Evolutionary conservation across 1,140 invertebrate species (phyloP).

Genomic region (Camponotus floridanus): DNA sequence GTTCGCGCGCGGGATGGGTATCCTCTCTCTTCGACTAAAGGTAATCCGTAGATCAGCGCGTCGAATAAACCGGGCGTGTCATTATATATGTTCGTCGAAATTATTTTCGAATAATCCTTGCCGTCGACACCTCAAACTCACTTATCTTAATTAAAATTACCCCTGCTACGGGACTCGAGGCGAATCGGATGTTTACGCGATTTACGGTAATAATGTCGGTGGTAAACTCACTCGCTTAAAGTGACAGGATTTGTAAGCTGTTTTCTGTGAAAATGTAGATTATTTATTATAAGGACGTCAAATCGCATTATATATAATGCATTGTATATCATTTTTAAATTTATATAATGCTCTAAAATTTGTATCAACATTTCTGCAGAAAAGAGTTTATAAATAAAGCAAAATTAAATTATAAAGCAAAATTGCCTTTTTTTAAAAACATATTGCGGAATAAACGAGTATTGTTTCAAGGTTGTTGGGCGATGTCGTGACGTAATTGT

Average conservation of each 20-base stretch:
- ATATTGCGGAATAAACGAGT: background rate
- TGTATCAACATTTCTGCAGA: background rate
- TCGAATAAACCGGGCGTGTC: slow-evolving; percentile 64
- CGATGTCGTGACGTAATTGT: slow-evolving; percentile 23
- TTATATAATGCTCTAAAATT: background rate
- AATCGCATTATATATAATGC: background rate
- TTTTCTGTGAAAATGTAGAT: slow-evolving; percentile 21
- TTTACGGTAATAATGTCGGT: slow-evolving; percentile 50
- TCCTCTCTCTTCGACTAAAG: slow-evolving; percentile 65
- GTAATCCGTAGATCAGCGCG: slow-evolving; percentile 74
- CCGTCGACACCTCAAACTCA: slow-evolving; percentile 48
- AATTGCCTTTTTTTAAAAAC: slow-evolving; percentile 3
- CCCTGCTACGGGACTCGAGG: background rate
- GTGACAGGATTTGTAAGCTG: slow-evolving; percentile 14
- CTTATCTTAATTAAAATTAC: slow-evolving; percentile 68
- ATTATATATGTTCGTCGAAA: slow-evolving; percentile 64
- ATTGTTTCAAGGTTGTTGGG: slow-evolving; percentile 29
- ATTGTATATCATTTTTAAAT: background rate
- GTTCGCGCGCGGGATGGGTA: slow-evolving; percentile 30
- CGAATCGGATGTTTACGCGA: slow-evolving; percentile 49
- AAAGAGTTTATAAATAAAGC: background rate
- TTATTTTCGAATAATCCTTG: slow-evolving; percentile 63
- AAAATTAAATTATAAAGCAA: background rate
- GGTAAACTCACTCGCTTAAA: slow-evolving; percentile 40
- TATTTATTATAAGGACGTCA: background rate